Conservation (phyloP, 2,797 vertebrate species). For the Chelon labrosus region DNA sequence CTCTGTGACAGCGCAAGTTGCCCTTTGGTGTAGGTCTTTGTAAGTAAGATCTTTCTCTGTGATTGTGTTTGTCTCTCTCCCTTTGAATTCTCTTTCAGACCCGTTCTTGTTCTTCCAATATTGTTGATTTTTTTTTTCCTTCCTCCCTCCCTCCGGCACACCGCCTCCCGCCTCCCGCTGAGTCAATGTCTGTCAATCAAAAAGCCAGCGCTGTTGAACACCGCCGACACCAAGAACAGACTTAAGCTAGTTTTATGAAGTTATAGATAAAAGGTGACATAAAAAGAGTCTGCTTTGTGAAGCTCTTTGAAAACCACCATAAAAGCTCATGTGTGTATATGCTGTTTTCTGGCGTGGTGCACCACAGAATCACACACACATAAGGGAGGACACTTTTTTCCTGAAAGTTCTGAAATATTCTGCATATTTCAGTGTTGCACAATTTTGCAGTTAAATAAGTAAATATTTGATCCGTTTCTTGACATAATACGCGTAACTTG, state of each 20-base stretch:
- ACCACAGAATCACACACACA: background rate
- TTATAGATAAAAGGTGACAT: constrained; percentile 31
- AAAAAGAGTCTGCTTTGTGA: constrained; percentile 34
- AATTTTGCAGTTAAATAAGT: constrained; percentile 2
- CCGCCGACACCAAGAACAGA: constrained; percentile 50
- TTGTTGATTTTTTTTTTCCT: constrained; percentile 36
- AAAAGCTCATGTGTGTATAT: constrained; percentile 15
- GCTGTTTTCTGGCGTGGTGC: background rate
- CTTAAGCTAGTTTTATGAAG: constrained; percentile 23
- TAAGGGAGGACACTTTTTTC: background rate
- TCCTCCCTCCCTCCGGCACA: constrained; percentile 40
- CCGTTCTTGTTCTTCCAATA: constrained; percentile 37
- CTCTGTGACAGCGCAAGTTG: background rate
- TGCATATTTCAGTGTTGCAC: background rate
- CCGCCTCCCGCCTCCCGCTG: constrained; percentile 50
- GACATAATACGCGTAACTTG: background rate
- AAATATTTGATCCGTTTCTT: background rate
- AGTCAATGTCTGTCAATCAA: constrained; percentile 70
- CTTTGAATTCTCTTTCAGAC: constrained; percentile 36
- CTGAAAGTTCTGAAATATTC: constrained; percentile 3
- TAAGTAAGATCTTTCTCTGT: constrained; percentile 17
- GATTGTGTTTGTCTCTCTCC: constrained; percentile 34
- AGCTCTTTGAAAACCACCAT: constrained; percentile 26
- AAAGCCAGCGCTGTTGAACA: constrained; percentile 48
- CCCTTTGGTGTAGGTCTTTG: constrained; percentile 1